Conservation (phyloP, 2,113 vertebrate species). For the Lycaon pictus region DNA sequence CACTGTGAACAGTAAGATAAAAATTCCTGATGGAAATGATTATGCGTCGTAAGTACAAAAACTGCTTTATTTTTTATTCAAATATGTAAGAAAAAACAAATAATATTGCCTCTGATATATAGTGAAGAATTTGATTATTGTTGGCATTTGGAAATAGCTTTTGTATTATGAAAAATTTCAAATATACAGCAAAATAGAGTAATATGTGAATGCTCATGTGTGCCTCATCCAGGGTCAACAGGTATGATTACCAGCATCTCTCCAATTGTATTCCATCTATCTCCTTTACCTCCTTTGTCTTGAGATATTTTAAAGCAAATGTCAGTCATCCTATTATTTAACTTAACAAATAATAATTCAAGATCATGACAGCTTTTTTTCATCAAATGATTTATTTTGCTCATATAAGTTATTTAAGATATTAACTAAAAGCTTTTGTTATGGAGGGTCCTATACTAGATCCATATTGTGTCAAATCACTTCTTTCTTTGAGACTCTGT, state of each 20-base stretch:
- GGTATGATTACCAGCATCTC: not conserved
- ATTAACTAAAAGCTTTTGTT: not conserved
- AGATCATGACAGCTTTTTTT: not conserved
- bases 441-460: not conserved
- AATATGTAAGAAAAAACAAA: not conserved
- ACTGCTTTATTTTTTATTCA: not conserved
- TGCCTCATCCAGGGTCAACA: not conserved
- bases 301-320: not conserved
- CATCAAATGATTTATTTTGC: not conserved
- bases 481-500: not conserved
- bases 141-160: not conserved
- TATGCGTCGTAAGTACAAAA: not conserved
- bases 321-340: not conserved
- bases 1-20: conserved; percentile 40
- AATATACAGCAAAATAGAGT: not conserved
- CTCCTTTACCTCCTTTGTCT: not conserved
- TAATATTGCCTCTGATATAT: not conserved
- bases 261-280: not conserved
- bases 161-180: not conserved
- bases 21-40: not conserved
- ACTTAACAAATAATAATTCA: not conserved
- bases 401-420: not conserved
- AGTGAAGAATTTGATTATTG: not conserved
- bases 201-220: not conserved
- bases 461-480: not conserved